Evolutionary conservation across 2,888 invertebrate species (phyloP), one percentile per base, ranked within the genome.

Genomic region (Melanophora roralis): DNA sequence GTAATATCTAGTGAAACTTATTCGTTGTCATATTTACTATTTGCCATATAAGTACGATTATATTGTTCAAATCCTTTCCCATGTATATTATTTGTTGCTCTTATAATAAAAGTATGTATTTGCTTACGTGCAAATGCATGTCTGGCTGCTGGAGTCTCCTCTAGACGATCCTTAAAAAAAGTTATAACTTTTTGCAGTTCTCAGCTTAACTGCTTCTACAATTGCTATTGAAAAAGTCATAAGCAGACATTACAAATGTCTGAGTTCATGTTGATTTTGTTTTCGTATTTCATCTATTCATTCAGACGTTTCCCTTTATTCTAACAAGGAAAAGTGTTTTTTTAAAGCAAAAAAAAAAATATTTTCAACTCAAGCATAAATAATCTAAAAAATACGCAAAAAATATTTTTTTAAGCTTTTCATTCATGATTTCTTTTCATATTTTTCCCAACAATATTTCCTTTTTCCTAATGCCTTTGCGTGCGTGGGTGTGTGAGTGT

Each of bases 281-380:
- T 36, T 53, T 23, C 51, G 34, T 65, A 43, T 47, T 68, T 14
- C 27, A 60, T 47, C 47, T 11, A 27, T 60, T 60, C 65, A 55
- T 60, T 60, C 51, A 55, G 55, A 65, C 34, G 47, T 57, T 74
- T 71, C 47, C 55, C 64, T 62, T 74, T 78, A 73, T 68, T 62
- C 73, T 49, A 80, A 72, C 79, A 75, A 75, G 55, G 78, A 78
- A 27, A 78, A 74, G 78, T 78, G 78, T 78, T 78, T 49, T 74
- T 14, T n/a, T n/a, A n/a, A n/a, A n/a, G n/a, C n/a, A n/a, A 51
- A 59, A 64, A 34, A 78, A 72, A 59, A 36, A 6, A 57, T 43
- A 62, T 27, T 51, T 49, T 65, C 60, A 71, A 49, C 69, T 40
- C 36, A 27, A 27, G 6, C 19, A 69, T n/a, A 59, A 69, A 47